Evolutionary conservation across 1,140 invertebrate genomes (phyloP).

Genomic region (Drosophila trapezifrons): DNA sequence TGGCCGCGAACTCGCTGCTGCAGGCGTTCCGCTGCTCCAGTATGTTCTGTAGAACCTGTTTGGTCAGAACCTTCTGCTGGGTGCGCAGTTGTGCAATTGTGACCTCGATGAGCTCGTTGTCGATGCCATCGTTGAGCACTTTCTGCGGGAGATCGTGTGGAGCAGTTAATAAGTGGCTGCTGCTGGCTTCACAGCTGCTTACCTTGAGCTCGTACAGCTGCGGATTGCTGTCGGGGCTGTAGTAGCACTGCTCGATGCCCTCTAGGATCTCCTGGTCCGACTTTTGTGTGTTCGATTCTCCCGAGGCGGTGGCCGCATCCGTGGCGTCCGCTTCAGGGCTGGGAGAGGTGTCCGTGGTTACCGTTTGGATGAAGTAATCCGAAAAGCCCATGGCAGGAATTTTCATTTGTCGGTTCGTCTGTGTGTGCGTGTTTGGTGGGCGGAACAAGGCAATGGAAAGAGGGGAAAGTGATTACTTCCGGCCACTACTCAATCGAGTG

Average conservation of each 20-base stretch:
- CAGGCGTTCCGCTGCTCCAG: constrained; percentile 94
- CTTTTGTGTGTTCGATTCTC: constrained; percentile 78
- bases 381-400: constrained; percentile 86
- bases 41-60: constrained; percentile 95
- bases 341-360: constrained; percentile 55
- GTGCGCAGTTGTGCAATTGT: constrained; percentile 88
- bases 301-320: constrained; percentile 9
- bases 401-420: constrained; percentile 84
- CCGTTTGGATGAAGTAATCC: constrained; percentile 84
- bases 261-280: constrained; percentile 91
- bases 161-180: background rate
- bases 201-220: constrained; percentile 88
- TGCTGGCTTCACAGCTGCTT: constrained; percentile 25
- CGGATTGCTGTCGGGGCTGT: constrained; percentile 86
- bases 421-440: constrained; percentile 23
- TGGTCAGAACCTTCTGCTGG: constrained; percentile 94
- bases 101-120: constrained; percentile 88
- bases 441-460: background rate
- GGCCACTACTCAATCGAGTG: background rate
- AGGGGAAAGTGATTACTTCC: background rate
- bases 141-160: constrained; percentile 84
- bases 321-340: constrained; percentile 32
- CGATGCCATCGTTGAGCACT: constrained; percentile 86
- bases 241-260: constrained; percentile 89
- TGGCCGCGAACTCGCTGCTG: constrained; percentile 92